Conservation (phyloP, 2,888 invertebrate genomes). For the Synanthedon formicaeformis region DNA sequence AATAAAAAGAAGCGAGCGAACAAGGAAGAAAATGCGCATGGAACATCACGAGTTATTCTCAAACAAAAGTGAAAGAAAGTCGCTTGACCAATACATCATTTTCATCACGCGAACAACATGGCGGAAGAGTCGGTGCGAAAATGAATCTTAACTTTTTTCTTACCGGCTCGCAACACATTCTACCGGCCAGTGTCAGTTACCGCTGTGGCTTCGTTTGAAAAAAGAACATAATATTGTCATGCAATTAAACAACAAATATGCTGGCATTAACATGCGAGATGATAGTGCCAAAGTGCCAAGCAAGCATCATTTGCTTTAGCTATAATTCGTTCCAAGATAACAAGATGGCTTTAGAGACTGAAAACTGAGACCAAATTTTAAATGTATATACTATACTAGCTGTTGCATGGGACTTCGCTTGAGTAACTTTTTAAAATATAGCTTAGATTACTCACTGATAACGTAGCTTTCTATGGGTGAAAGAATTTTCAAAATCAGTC, state of each 20-base stretch:
- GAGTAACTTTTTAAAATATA: too few species aligned
- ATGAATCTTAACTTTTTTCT: constrained; percentile 64
- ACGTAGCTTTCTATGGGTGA: too few species aligned
- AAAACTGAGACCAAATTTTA: too few species aligned
- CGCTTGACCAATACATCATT: constrained; percentile 58
- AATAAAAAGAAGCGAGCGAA: not conserved
- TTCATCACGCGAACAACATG: constrained; percentile 63
- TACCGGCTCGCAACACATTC: constrained; percentile 42
- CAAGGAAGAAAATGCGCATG: not conserved
- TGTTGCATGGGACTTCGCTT: too few species aligned
- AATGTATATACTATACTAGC: too few species aligned
- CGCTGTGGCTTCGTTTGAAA: constrained; percentile 17
- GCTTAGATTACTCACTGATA: too few species aligned
- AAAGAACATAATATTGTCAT: constrained; percentile 16
- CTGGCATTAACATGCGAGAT: constrained; percentile 8
- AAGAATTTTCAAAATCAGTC: too few species aligned
- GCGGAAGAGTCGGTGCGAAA: constrained; percentile 64
- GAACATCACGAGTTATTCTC: constrained; percentile 38
- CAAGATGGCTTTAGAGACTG: not conserved
- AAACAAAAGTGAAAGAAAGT: constrained; percentile 64
- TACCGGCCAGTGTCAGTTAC: constrained; percentile 56
- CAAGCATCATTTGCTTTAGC: constrained; percentile 17
- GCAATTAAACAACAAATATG: constrained; percentile 19
- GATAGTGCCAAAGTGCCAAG: constrained; percentile 12
- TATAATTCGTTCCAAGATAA: constrained; percentile 16